These are phyloP conservation scores for Craseonycteris thonglongyai DNA, from an alignment of 2,113 vertebrate species.

Conservation along the genomic window DNA sequence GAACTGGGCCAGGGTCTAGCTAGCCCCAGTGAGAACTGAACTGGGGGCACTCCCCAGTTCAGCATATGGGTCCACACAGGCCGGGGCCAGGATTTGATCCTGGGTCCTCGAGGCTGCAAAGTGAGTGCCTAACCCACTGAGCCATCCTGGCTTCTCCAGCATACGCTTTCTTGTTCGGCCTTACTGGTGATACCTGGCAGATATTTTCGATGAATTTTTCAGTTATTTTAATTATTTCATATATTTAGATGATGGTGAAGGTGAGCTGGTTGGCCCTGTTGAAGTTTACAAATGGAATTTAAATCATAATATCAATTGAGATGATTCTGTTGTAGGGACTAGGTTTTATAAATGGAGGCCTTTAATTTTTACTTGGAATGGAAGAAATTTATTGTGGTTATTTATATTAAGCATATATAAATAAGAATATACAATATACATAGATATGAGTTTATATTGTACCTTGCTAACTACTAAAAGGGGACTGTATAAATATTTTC, in stretches of 20 bases:
- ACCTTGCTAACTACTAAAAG: background rate
- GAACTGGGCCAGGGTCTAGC: too few species aligned
- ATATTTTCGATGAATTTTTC: background rate
- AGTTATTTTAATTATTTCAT: background rate
- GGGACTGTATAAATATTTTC: background rate
- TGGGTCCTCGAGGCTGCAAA: too few species aligned
- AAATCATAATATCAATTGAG: background rate
- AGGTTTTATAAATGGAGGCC: background rate
- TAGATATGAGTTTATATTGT: background rate
- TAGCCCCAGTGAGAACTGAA: too few species aligned
- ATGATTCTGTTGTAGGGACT: background rate
- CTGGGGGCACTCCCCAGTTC: too few species aligned
- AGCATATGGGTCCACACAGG: too few species aligned
- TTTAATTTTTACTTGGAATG: constrained; percentile 14
- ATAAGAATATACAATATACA: background rate
- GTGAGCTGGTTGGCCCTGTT: background rate
- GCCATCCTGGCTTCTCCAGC: too few species aligned
- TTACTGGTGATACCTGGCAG: background rate
- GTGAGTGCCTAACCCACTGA: too few species aligned
- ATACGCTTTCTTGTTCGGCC: background rate
- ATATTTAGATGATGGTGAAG: background rate
- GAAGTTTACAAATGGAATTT: background rate
- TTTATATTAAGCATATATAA: background rate
- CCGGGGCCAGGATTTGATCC: too few species aligned
- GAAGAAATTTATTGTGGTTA: background rate